Evolutionary conservation across 2,113 vertebrate species (phyloP), one percentile per base, ranked within the genome.

Genomic region (Coturnix japonica): DNA sequence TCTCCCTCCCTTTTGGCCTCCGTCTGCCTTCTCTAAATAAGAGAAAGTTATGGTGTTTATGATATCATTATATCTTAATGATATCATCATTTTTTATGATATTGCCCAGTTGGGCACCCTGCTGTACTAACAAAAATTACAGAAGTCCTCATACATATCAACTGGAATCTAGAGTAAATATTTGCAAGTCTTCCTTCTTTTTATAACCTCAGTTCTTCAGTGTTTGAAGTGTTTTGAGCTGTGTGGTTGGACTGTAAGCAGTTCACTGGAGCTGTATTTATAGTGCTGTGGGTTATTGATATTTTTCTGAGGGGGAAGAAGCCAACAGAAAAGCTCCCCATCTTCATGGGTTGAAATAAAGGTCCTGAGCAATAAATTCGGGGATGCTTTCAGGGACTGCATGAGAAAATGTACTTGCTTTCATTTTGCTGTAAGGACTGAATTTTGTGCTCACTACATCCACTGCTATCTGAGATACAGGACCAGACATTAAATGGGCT

Each of bases 281-380:
- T 39, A 64, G 35, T 35, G 30, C 64, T 93, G 23, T 8, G 78
- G 51, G 17, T 86, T 95, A 93, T 78, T 84, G 91, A 71, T n/a
- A 43, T 80, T 77, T 80, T 28, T 72, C 41, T 65, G 60, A 8
- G 7, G 18, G n/a, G 3, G 1, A 6, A 8, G 10, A 35, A 41
- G 30, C 30, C 54, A 21, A 57, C 54, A 57, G 11, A 10, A 49
- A 66, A 47, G 14, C 37, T 83, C 33, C 9, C 3, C 39, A 41
- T 59, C 7, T 20, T 33, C 6, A 20, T 49, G 25, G n/a, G 7
- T 33, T 63, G 80, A 76, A 75, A 78, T 30, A 33, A 35, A 73
- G 85, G 87, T 53, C 18, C 41, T 28, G 47, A 89, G 18, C n/a
- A 74, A 11, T 85, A 91, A 79, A 82, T 79, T 49, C 61, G 47